Percentiles rank a stretch among this genome's conserved stretches.
These are phyloP conservation scores for Machaerirhynchus nigripectus DNA, from an alignment of 2,113 vertebrate genomes.

Conservation along the genomic window DNA sequence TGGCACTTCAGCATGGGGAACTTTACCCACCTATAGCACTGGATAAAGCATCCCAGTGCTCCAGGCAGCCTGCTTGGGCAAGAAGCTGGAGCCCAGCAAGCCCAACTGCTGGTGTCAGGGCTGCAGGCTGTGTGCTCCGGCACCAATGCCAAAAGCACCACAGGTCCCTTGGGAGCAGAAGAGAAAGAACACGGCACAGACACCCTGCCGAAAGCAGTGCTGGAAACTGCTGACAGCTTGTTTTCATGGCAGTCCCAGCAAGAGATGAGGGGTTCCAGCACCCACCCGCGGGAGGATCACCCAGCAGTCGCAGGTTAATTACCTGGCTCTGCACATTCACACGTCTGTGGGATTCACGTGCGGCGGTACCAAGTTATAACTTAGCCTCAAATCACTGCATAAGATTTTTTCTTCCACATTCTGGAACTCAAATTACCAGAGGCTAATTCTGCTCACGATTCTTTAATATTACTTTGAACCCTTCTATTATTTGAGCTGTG, in stretches of 20 bases:
- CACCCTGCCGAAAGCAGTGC: background rate
- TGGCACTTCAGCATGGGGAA: background rate
- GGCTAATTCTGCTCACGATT: background rate
- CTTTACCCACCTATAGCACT: background rate
- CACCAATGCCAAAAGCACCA: background rate
- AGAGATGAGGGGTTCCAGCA: background rate
- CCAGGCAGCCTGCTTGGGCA: background rate
- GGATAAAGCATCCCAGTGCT: background rate
- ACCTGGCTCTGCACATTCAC: background rate
- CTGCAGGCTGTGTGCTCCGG: background rate
- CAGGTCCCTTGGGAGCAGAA: background rate
- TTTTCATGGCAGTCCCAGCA: background rate
- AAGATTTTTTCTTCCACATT: background rate
- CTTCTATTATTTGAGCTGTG: background rate
- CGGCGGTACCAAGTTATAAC: background rate
- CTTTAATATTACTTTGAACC: slow-evolving; percentile 21
- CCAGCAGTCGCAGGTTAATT: background rate
- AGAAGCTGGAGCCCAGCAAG: background rate
- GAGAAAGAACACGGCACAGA: background rate
- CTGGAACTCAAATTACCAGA: slow-evolving; percentile 10
- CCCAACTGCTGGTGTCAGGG: rapidly evolving
- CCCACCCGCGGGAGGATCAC: rapidly evolving
- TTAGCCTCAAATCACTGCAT: background rate
- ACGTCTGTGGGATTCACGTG: rapidly evolving
- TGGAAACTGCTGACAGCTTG: background rate